These are phyloP conservation scores for Cyprinus carpio DNA, from an alignment of 2,113 vertebrate genomes.

Conservation along the genomic window DNA sequence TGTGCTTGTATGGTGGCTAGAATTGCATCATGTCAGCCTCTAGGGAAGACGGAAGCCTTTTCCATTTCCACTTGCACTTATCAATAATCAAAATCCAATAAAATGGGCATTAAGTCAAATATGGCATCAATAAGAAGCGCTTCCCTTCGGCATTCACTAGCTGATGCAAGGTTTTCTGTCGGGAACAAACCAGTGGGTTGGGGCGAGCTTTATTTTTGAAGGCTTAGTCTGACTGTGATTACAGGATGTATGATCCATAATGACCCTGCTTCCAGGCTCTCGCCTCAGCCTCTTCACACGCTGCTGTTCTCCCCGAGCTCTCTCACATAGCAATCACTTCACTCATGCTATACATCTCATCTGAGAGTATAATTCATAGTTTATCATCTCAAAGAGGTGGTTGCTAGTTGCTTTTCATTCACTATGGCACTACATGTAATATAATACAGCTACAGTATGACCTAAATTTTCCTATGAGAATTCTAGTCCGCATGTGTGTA, in stretches of 20 bases:
- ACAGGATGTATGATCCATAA: slow-evolving; percentile 46
- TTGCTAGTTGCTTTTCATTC: not conserved
- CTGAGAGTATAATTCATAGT: slow-evolving; percentile 30
- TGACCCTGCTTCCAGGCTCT: slow-evolving; percentile 28
- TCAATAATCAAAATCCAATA: slow-evolving; percentile 72
- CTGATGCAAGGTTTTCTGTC: slow-evolving; percentile 15
- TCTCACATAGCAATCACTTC: slow-evolving; percentile 32
- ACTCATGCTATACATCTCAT: slow-evolving; percentile 12
- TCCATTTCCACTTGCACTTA: slow-evolving; percentile 63
- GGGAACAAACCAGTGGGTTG: slow-evolving; percentile 19
- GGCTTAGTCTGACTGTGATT: slow-evolving; percentile 42
- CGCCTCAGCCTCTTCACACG: slow-evolving; percentile 41
- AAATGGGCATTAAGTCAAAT: slow-evolving; percentile 61
- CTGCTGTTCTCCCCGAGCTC: slow-evolving; percentile 33
- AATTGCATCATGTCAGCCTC: slow-evolving; percentile 40
- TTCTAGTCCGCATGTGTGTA: not conserved
- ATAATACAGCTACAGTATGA: not conserved
- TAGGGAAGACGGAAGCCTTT: slow-evolving; percentile 50
- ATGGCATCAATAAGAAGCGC: slow-evolving; percentile 36
- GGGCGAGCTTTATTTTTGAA: slow-evolving; percentile 4
- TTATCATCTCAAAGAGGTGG: not conserved
- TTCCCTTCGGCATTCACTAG: slow-evolving; percentile 27
- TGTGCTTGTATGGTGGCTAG: slow-evolving; percentile 34
- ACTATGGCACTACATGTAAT: not conserved
- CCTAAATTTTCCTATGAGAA: not conserved